Percentiles rank a stretch among this genome's conserved stretches.
Conservation (phyloP, 2,888 invertebrate genomes). For the Hirtodrosophila duncani region DNA sequence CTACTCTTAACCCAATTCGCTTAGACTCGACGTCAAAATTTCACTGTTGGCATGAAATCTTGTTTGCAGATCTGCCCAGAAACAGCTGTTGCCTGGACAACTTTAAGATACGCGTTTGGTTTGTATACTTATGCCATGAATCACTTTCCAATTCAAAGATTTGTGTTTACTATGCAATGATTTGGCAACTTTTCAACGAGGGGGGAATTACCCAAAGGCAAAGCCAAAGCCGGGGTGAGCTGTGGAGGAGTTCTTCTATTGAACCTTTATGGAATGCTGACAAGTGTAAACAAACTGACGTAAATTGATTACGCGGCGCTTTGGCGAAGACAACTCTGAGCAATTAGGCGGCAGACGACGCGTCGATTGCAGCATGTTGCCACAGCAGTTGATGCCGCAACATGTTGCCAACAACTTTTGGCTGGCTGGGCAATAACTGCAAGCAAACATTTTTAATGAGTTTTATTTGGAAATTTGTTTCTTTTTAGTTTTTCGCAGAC, state of each 20-base stretch:
- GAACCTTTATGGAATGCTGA: constrained; percentile 24
- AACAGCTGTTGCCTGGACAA: no score
- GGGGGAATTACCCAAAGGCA: constrained; percentile 39
- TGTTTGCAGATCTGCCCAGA: no score
- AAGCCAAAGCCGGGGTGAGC: neutral
- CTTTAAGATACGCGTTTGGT: neutral
- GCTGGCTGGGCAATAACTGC: constrained; percentile 30
- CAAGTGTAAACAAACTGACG: constrained; percentile 29
- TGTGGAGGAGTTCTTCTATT: constrained; percentile 21
- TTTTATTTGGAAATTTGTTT: constrained; percentile 23
- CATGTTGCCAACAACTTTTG: constrained; percentile 43
- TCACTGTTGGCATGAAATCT: no score
- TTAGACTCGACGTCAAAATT: no score
- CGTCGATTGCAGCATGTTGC: constrained; percentile 38
- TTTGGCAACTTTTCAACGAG: constrained; percentile 23
- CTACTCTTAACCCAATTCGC: no score
- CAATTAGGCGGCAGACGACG: constrained; percentile 20
- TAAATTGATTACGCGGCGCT: constrained; percentile 35
- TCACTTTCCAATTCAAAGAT: constrained; percentile 3
- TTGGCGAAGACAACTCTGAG: constrained; percentile 13
- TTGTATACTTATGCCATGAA: constrained; percentile 3
- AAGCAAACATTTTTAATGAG: constrained; percentile 47
- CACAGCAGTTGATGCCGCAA: constrained; percentile 43
- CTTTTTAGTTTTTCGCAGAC: neutral
- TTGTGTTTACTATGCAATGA: constrained; percentile 30